Evolutionary conservation across 2,797 vertebrate species (phyloP).

Genomic region (Poeciliopsis gracilis): DNA sequence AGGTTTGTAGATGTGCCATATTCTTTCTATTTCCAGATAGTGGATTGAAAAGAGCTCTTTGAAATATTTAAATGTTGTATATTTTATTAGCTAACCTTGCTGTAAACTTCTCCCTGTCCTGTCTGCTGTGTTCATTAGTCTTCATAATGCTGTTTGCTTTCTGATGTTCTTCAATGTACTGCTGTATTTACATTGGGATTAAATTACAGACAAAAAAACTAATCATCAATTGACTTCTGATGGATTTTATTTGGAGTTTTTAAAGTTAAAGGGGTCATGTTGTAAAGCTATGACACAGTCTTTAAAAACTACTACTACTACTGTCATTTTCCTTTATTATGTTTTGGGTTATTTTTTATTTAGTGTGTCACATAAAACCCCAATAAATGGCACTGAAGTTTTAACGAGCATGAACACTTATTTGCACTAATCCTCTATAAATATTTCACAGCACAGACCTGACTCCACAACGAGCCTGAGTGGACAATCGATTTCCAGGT

Average conservation of each 20-base stretch:
- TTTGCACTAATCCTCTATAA: neutral
- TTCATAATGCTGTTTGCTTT: neutral
- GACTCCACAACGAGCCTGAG: slow-evolving; percentile 71
- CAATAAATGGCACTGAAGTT: neutral
- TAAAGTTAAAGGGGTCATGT: neutral
- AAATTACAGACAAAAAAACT: neutral
- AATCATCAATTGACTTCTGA: neutral
- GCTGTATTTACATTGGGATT: neutral
- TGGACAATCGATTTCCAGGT: slow-evolving; percentile 73
- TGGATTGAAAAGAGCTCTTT: too few species aligned
- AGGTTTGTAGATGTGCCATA: neutral
- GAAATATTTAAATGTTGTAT: too few species aligned
- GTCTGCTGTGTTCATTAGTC: neutral
- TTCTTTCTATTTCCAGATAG: too few species aligned
- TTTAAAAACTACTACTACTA: neutral
- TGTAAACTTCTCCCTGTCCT: neutral
- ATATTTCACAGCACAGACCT: slow-evolving; percentile 64
- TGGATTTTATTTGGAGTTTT: neutral
- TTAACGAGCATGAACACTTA: neutral
- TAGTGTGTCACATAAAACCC: neutral
- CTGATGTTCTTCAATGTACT: neutral
- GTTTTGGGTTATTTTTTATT: neutral
- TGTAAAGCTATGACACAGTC: neutral
- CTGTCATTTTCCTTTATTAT: neutral
- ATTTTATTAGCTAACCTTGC: neutral